Evolutionary conservation across 2,113 vertebrate species (phyloP).

Genomic region (Castor canadensis): DNA sequence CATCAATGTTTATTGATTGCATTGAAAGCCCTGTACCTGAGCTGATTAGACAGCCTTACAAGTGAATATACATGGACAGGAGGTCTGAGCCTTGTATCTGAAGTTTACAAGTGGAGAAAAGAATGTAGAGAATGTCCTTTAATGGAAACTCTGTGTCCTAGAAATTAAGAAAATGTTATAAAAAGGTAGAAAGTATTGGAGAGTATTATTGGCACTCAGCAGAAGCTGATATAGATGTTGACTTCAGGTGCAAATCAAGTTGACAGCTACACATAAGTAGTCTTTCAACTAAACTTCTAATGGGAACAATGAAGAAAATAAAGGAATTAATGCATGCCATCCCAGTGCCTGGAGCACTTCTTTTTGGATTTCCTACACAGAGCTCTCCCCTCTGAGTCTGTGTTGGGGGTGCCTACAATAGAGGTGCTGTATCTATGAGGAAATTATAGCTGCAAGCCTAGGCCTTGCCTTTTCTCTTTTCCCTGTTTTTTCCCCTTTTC

Average conservation of each 20-base stretch:
- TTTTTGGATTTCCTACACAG: fast-evolving
- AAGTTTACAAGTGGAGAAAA: background rate
- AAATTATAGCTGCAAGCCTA: background rate
- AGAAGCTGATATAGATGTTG: background rate
- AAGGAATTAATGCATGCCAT: background rate
- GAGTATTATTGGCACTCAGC: background rate
- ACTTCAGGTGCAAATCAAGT: background rate
- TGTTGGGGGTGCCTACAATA: fast-evolving
- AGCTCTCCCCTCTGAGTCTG: no score
- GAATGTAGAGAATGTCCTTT: background rate
- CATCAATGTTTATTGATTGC: background rate
- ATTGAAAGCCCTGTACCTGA: background rate
- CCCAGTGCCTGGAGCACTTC: background rate
- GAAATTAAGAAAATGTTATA: background rate
- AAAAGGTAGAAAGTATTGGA: background rate
- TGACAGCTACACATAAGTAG: background rate
- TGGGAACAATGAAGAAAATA: background rate
- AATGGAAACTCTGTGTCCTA: background rate
- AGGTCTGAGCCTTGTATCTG: background rate
- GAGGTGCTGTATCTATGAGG: background rate
- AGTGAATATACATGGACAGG: background rate
- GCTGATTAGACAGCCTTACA: background rate
- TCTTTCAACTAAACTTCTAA: background rate
- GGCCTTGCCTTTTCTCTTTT: no score
- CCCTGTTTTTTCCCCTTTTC: no score